A percentile compares a stretch with the other conserved stretches of the same genome.
Conservation (phyloP, 1,140 invertebrate genomes). For the Aphaenogaster rudis region DNA sequence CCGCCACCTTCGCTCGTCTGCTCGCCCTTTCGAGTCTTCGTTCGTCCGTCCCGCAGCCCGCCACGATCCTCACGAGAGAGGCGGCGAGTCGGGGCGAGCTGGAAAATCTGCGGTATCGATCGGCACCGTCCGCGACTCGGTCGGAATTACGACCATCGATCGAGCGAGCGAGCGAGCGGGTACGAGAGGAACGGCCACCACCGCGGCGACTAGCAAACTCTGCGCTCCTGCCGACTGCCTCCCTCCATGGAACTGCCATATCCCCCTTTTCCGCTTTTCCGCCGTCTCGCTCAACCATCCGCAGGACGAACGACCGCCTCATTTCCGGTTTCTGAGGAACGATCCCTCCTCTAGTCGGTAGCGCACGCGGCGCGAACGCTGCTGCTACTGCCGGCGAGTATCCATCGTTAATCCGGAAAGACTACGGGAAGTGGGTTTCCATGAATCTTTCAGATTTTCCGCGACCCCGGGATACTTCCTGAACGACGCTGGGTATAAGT, state of each 20-base stretch:
- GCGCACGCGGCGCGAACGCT: conserved; percentile 11
- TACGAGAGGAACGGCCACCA: conserved; percentile 42
- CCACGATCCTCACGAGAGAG: conserved; percentile 17
- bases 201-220: conserved; percentile 69
- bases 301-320: conserved; percentile 67
- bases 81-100: conserved; percentile 39
- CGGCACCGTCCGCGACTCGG: conserved; percentile 61
- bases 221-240: not conserved
- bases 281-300: conserved; percentile 52
- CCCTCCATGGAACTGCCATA: not conserved
- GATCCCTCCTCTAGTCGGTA: conserved; percentile 41
- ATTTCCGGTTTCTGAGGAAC: conserved; percentile 73
- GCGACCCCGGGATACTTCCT: conserved; percentile 22
- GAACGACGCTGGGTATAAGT: conserved; percentile 16
- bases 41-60: not conserved
- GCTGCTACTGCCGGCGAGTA: conserved; percentile 19
- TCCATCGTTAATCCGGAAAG: conserved; percentile 70
- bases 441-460: conserved; percentile 62
- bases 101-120: conserved; percentile 74
- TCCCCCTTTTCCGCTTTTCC: conserved; percentile 36
- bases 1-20: not conserved
- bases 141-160: conserved; percentile 73
- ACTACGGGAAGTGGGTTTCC: conserved; percentile 47
- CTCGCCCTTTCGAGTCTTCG: conserved; percentile 16
- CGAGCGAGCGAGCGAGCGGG: conserved; percentile 58